phyloP scores from a whole-genome alignment of 2,888 invertebrate species.

The Dione juno region DNA sequence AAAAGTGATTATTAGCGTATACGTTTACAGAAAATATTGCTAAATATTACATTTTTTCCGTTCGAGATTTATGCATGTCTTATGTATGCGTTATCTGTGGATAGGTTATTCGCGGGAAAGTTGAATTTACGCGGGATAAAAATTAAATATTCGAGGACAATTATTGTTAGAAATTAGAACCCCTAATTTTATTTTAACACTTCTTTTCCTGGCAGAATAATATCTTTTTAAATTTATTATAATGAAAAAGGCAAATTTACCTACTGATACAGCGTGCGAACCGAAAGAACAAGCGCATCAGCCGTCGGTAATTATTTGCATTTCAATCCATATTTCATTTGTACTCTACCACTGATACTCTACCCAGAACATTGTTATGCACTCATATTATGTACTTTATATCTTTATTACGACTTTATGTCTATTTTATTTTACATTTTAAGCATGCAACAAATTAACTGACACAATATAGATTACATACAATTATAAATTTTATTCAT shows the following conservation, averaged over 20 bases:
- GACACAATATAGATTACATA: no score
- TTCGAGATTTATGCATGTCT: no score
- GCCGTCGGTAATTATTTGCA: conserved; percentile 52
- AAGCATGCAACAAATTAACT: no score
- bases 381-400: no score
- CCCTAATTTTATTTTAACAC: background rate
- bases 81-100: background rate
- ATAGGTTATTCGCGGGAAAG: conserved; percentile 10
- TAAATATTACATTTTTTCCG: no score
- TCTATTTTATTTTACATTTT: no score
- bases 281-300: conserved; percentile 68
- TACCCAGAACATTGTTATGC: no score
- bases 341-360: no score
- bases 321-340: background rate
- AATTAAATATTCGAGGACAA: background rate
- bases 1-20: no score
- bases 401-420: no score
- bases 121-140: conserved; percentile 1
- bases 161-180: background rate
- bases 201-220: background rate
- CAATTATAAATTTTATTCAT: no score
- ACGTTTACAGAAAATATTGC: no score
- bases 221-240: background rate
- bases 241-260: conserved; percentile 58
- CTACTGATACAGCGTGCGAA: conserved; percentile 63